Evolutionary conservation across 2,797 vertebrate species (phyloP), one percentile per base, ranked within the genome.

Genomic region (Tragopan temminckii): DNA sequence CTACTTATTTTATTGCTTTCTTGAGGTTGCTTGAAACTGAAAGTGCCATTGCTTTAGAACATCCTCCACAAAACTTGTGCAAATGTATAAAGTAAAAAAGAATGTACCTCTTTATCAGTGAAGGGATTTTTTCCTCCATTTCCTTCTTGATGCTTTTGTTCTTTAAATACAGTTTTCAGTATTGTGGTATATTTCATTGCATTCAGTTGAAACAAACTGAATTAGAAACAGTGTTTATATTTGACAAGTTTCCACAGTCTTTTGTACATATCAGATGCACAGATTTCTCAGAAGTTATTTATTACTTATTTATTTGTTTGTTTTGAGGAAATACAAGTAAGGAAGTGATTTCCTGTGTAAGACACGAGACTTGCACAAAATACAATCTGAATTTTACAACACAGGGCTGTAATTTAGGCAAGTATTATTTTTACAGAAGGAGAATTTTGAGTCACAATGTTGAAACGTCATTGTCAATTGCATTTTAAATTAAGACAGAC

Each of bases 61-160:
- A 46, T n/a, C 5, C 10, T 45, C 45, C 66, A 1, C 0, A 38
- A 4, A 63, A 33, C 7, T 52, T 45, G 2, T 35, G 29, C 4
- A 27, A 35, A 1, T 38, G 1, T 31, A 31, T 33, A 21, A 63
- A 13, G 7, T 27, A 48, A 70, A 36, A 66, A 55, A 46, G 12
- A 78, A 88, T 42, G 38, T 75, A 23, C 6, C 14, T 64, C 25
- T 21, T 43, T 68, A 71, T 29, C 50, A 19, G 17, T 25, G 11
- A 43, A 13, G 71, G 4, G 15, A 64, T 68, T 42, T 58, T 53
- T 63, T 69, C 43, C 53, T 68, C 25, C 64, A 33, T 12, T 90
- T 2, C 14, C 75, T 1, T 58, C 33, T 69, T 63, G 52, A 52
- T 63, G 18, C 1, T 45, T 81, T 69, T 55, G 11, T 74, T 77